Percentiles rank a stretch among this genome's conserved stretches.
Conservation (phyloP, 2,113 vertebrate species). For the Anguilla japonica region DNA sequence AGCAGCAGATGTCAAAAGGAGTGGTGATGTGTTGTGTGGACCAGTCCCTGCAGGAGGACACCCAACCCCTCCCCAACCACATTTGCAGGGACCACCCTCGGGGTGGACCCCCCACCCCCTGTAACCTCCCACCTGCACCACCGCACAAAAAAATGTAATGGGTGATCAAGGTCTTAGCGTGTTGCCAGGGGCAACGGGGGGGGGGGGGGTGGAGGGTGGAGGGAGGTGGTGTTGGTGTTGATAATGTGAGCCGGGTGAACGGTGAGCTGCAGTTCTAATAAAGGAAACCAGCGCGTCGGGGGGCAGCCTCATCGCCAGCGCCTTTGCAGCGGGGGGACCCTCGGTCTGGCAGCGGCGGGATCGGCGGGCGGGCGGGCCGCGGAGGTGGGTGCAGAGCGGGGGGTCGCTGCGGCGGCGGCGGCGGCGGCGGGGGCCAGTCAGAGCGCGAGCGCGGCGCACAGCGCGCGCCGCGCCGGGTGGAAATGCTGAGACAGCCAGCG, state of each 20-base stretch:
- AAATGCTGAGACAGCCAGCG: constrained; percentile 70
- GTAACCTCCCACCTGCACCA: not conserved
- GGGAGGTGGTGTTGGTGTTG: constrained; percentile 39
- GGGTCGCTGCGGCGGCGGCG: not conserved
- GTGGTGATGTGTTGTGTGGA: constrained; percentile 58
- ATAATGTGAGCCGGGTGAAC: constrained; percentile 54
- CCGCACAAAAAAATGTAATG: constrained; percentile 43
- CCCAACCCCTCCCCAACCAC: constrained; percentile 38
- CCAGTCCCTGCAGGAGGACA: not conserved
- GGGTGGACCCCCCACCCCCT: constrained; percentile 31
- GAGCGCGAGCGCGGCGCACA: constrained; percentile 48
- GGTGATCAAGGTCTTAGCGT: constrained; percentile 44
- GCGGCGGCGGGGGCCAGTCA: not conserved
- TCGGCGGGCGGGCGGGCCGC: not conserved
- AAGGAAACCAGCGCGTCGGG: constrained; percentile 65
- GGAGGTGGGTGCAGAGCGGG: not conserved
- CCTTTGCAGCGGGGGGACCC: constrained; percentile 23
- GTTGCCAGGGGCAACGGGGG: constrained; percentile 56
- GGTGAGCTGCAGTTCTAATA: constrained; percentile 69
- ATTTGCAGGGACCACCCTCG: constrained; percentile 62
- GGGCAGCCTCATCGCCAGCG: constrained; percentile 66
- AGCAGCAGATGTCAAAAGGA: constrained; percentile 52
- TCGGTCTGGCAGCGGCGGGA: not conserved
- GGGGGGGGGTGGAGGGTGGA: constrained; percentile 43
- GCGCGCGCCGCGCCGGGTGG: constrained; percentile 48